Evolutionary conservation across 2,113 vertebrate species (phyloP).

Genomic region (Furnarius figulus): DNA sequence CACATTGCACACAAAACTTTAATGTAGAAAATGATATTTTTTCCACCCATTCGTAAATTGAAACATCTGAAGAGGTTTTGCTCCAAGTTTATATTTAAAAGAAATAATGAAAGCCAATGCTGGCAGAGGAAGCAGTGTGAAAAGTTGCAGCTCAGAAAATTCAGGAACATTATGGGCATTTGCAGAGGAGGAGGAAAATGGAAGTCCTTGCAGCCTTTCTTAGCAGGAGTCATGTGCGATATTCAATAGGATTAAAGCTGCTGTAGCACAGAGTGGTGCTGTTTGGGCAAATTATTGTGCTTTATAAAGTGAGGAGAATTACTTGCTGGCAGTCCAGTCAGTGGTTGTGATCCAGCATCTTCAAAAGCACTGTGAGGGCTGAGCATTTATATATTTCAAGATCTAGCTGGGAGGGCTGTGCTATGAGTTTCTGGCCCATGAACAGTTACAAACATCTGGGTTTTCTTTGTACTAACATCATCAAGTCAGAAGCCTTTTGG

Average conservation of each 20-base stretch:
- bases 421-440: neutral
- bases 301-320: neutral
- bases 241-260: neutral
- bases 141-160: slow-evolving; percentile 51
- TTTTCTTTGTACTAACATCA: neutral
- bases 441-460: neutral
- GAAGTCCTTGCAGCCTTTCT: slow-evolving; percentile 22
- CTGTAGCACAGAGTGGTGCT: neutral
- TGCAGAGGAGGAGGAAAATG: slow-evolving; percentile 26
- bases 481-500: neutral
- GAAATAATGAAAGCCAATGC: slow-evolving; percentile 55
- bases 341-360: slow-evolving; percentile 12
- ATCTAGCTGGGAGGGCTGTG: neutral
- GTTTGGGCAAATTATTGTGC: neutral
- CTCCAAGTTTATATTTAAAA: slow-evolving; percentile 65
- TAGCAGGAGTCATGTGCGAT: neutral
- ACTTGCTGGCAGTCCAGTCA: neutral
- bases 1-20: slow-evolving; percentile 21
- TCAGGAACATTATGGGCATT: slow-evolving; percentile 26
- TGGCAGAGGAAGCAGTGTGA: slow-evolving; percentile 53
- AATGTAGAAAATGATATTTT: slow-evolving; percentile 16
- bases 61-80: slow-evolving; percentile 54
- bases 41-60: slow-evolving; percentile 49
- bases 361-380: neutral
- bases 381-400: neutral